Base-by-base conservation (phyloP, 92 coral and sea anemone species). In the Nematostella vectensis region DNA sequence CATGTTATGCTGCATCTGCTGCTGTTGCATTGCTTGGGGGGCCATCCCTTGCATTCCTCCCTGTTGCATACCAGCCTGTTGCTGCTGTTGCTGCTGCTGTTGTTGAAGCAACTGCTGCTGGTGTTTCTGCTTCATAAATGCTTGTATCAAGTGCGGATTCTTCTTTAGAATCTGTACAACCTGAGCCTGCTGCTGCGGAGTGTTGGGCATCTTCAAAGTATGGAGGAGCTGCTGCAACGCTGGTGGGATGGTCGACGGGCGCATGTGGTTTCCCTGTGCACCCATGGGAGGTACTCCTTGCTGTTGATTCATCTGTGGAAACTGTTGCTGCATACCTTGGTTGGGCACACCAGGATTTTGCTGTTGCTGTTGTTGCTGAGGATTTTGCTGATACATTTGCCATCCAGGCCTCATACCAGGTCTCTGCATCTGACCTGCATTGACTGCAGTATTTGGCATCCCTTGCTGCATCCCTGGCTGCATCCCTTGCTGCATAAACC, bases 141-240 rank as follows among this genome's bases (percentile, higher is more conserved):
- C 87, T 36, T 82, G 69, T 58, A 80, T 83, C 37, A 93, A 65
- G 44, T 82, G 87, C 3, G 99, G 99, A 59, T 93, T 77, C 51
- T 82, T 88, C 44, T 83, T 81, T 57, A 93, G 83, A 62, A 93
- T 93, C 29, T 72, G 81, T 29, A 93, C 55, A 23, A 88, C 86
- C 48, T 86, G 85, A 4, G 99, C 99, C 59, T 83, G 83, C 58
- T 93, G 96, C 38, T 76, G 88, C 3, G 24, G 81, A 0, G 75
- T 54, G 47, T 65, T 72, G 21, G 85, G 95, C 11, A 78, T 40
- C 50, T 76, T 81, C 11, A 85, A 50, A 20, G 78, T 72, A 25
- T 81, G 88, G 59, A 85, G 58, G 31, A 85, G 57, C 52, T 85
- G 88, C 49, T 80, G 88, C 49, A 85, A 58, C n/a, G 79, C 79